Percentiles rank a stretch among this genome's conserved stretches.
phyloP scores from a whole-genome alignment of 2,797 vertebrate genomes.

The Helicolenus hilgendorfi region DNA sequence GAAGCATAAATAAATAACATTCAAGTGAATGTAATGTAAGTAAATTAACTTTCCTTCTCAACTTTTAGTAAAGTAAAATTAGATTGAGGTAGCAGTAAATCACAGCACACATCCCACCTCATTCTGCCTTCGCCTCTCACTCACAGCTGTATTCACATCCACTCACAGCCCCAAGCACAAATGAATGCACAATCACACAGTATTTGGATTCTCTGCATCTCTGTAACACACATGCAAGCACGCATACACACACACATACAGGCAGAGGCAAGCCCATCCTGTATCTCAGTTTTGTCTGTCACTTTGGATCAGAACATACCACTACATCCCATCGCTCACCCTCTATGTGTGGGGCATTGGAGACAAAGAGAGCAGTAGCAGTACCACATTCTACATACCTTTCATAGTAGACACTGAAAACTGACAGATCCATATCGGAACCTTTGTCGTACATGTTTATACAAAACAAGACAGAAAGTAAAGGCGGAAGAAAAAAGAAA shows the following conservation, averaged over 20 bases:
- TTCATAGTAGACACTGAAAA: not conserved
- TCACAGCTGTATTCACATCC: not conserved
- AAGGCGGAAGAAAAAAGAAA: not conserved
- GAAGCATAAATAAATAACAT: too few relatives aligned
- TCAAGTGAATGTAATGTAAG: too few relatives aligned
- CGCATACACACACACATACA: slow-evolving; percentile 1
- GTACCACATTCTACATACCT: not conserved
- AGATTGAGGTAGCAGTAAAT: not conserved
- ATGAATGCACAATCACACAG: not conserved
- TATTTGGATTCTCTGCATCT: not conserved
- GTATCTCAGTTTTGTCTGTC: slow-evolving; percentile 5
- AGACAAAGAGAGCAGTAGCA: not conserved
- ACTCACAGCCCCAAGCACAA: not conserved
- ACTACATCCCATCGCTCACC: not conserved
- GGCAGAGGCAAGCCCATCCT: not conserved
- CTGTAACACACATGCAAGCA: not conserved
- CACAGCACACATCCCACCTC: not conserved
- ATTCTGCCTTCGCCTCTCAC: not conserved
- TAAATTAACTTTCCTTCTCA: too few relatives aligned
- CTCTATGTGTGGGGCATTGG: not conserved
- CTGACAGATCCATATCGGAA: not conserved
- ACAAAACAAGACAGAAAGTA: not conserved
- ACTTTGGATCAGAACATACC: slow-evolving; percentile 2
- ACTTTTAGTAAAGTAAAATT: not conserved
- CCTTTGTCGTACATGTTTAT: not conserved